Base-by-base conservation (phyloP, 1,140 invertebrate species). In the Aphis craccivora region DNA sequence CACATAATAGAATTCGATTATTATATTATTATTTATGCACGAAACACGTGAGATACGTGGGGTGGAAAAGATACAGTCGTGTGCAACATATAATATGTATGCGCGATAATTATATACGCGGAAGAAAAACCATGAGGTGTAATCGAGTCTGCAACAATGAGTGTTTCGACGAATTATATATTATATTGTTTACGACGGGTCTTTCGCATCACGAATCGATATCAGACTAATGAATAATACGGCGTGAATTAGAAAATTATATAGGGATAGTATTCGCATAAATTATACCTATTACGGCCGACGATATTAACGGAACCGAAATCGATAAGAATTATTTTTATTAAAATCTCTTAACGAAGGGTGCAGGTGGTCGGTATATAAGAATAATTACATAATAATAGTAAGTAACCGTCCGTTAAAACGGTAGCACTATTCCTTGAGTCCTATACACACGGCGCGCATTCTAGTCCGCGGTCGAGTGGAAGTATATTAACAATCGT, bases 401-500 rank as follows among this genome's bases (percentile, higher is more conserved):
- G n/a, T 76, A 18, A n/a, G n/a, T 76, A 76, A 76, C 60, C 60
- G 30, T 76, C 30, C 60, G 60, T 76, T 18, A 14, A 76, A 76
- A 18, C 60, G 60, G 60, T 14, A 76, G 60, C 60, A n/a, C n/a
- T 76, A n/a, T 76, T 6, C n/a, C n/a, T 67, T 67, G 60, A 2
- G 23, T 30, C 18, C 11, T 76, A 18, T n/a, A 87, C 7, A 37
- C 40, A 40, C 18, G 45, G 30, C 37, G 45, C 43, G n/a, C 14
- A 51, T 20, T 18, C 48, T 51, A n/a, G 60, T 76, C 60, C n/a
- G 37, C 37, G 51, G 48, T 8, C 88, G 88, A 90, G 30, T 48
- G 86, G 86, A 87, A n/a, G 86, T 40, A 43, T 35, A 43, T 35
- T 60, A 67, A 90, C 90, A n/a, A 81, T 40, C 90, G 90, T 91